phyloP scores from a whole-genome alignment of 2,113 vertebrate genomes.

The Apistogramma diplotaenia region DNA sequence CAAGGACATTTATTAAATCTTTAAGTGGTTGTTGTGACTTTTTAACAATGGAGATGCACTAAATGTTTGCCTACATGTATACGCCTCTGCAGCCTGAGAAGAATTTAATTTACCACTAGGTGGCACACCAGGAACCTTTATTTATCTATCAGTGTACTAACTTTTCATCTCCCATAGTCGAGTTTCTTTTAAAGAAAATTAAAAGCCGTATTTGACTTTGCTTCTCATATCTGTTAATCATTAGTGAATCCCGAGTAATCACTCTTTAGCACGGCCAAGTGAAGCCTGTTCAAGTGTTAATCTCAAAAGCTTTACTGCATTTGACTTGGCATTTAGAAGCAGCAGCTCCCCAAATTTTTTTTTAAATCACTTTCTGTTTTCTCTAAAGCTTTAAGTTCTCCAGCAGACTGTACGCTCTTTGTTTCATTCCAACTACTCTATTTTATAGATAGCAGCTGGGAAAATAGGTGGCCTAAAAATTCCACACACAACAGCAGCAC shows the following conservation, averaged over 20 bases:
- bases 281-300: not conserved
- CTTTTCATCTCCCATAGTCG: not conserved
- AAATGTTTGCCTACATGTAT: not conserved
- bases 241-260: not conserved
- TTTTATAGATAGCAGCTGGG: not conserved
- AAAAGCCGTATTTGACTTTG: not conserved
- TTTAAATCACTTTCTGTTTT: not conserved
- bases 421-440: not conserved
- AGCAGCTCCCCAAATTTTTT: not conserved
- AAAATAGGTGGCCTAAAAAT: not conserved
- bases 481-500: slow-evolving; percentile 8
- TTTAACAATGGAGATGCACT: not conserved
- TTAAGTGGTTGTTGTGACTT: not conserved
- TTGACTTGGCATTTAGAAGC: not conserved
- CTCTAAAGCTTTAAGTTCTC: not conserved
- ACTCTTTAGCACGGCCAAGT: fast-evolving
- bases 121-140: slow-evolving; percentile 14
- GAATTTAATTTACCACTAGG: slow-evolving; percentile 22
- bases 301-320: not conserved
- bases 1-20: not conserved
- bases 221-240: not conserved
- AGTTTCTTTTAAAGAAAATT: not conserved
- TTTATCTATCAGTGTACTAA: not conserved
- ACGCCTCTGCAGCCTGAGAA: not conserved
- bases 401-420: not conserved